A percentile compares a stretch with the other conserved stretches of the same genome.
Conservation (phyloP, 1,140 invertebrate genomes). For the Mamestra configurata region DNA sequence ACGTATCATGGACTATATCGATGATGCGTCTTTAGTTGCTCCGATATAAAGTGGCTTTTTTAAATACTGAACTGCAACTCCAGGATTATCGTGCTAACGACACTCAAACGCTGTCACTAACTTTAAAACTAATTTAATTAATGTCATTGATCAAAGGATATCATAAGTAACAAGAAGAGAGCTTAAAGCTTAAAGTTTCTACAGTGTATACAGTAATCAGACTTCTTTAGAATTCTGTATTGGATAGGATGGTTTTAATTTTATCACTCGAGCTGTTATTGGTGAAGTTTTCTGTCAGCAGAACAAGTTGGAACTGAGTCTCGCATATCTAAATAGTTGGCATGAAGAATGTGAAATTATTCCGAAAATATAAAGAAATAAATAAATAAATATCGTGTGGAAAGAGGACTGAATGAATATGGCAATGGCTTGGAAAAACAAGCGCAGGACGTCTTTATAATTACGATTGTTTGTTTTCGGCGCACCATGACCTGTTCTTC, state of each 20-base stretch:
- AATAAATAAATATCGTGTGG: neutral
- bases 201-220: slow-evolving; percentile 2
- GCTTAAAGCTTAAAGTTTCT: neutral
- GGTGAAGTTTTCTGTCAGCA: neutral
- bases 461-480: no score
- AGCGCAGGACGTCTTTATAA: no score
- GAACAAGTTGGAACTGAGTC: neutral
- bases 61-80: no score
- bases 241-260: slow-evolving; percentile 7
- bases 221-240: neutral
- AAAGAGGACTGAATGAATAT: no score
- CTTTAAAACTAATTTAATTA: slow-evolving; percentile 59
- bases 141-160: slow-evolving; percentile 54
- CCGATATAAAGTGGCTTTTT: no score
- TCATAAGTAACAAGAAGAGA: slow-evolving; percentile 17
- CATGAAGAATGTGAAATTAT: neutral
- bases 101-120: neutral
- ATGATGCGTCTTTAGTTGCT: no score
- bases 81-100: neutral
- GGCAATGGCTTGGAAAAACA: no score
- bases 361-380: neutral
- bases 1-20: no score
- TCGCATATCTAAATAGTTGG: neutral
- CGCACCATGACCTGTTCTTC: no score
- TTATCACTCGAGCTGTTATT: slow-evolving; percentile 8